phyloP scores from a whole-genome alignment of 1,140 invertebrate genomes.

The Plutomurus gul region DNA sequence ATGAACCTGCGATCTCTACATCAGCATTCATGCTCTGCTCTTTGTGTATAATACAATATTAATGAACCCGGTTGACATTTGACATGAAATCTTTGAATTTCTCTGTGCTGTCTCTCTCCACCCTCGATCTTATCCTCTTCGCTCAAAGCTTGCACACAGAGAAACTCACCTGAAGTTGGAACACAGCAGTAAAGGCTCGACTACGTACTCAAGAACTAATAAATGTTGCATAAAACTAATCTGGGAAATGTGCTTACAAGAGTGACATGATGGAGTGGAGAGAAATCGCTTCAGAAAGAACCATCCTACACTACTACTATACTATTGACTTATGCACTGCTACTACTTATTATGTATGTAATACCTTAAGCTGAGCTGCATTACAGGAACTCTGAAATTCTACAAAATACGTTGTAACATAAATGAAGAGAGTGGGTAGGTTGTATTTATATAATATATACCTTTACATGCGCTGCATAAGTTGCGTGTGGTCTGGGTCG shows the following conservation, averaged over 20 bases:
- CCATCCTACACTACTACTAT: too few relatives aligned
- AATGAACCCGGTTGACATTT: slow-evolving; percentile 8
- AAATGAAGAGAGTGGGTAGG: background rate
- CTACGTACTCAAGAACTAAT: background rate
- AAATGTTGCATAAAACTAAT: slow-evolving; percentile 20
- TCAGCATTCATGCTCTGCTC: background rate
- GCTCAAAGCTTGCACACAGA: slow-evolving; percentile 2
- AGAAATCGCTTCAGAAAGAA: too few relatives aligned
- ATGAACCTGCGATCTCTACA: background rate
- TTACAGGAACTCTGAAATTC: too few relatives aligned
- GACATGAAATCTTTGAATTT: too few relatives aligned
- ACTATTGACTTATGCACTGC: too few relatives aligned
- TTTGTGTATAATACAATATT: background rate
- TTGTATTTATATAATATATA: too few relatives aligned
- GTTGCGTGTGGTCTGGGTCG: background rate
- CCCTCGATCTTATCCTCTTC: too few relatives aligned
- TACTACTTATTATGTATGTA: too few relatives aligned
- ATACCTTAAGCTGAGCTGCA: too few relatives aligned
- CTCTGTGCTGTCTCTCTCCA: too few relatives aligned
- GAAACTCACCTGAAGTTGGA: background rate
- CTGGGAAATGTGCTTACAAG: background rate
- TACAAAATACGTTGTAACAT: background rate
- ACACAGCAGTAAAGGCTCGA: background rate
- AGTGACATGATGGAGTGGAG: background rate
- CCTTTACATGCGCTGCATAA: background rate